A percentile compares a stretch with the other conserved stretches of the same genome.
phyloP scores from a whole-genome alignment of 37 sponge, comb jelly and placozoan species.

The Aphrocallistes beatrix region DNA sequence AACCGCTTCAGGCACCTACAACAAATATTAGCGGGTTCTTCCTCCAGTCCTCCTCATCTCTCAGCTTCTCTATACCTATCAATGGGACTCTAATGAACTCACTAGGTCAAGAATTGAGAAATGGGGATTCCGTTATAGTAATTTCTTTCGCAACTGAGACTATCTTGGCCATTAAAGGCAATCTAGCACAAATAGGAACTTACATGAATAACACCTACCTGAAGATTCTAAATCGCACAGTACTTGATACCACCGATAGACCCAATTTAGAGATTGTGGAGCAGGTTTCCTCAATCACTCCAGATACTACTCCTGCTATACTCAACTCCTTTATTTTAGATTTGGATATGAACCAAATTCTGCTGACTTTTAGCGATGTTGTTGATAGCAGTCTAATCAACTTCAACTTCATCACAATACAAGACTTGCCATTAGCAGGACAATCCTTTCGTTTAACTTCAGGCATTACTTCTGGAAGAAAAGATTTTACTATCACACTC shows the following conservation, averaged over 20 bases:
- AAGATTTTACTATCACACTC: slow-evolving; percentile 22
- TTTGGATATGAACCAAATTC: slow-evolving; percentile 32
- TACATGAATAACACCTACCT: not conserved
- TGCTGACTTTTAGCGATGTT: slow-evolving; percentile 56
- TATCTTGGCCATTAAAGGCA: not conserved
- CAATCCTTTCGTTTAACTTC: slow-evolving; percentile 26
- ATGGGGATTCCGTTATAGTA: not conserved
- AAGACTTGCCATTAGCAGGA: not conserved
- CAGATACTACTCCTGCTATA: slow-evolving; percentile 31
- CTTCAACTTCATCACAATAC: not conserved
- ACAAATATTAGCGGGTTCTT: not conserved
- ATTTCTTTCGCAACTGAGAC: not conserved
- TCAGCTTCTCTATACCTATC: not conserved
- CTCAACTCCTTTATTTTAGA: slow-evolving; percentile 53
- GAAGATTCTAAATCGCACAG: not conserved
- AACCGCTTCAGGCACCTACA: slow-evolving; percentile 50
- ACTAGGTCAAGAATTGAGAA: not conserved
- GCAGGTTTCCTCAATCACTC: not conserved
- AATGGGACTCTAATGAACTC: not conserved
- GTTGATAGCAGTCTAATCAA: slow-evolving; percentile 42
- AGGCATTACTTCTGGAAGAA: slow-evolving; percentile 24
- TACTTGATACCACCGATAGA: not conserved
- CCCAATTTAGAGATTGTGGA: not conserved
- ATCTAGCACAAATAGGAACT: not conserved
- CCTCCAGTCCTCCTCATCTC: not conserved